Evolutionary conservation across 2,113 vertebrate genomes (phyloP).

Genomic region (Pituophis catenifer): DNA sequence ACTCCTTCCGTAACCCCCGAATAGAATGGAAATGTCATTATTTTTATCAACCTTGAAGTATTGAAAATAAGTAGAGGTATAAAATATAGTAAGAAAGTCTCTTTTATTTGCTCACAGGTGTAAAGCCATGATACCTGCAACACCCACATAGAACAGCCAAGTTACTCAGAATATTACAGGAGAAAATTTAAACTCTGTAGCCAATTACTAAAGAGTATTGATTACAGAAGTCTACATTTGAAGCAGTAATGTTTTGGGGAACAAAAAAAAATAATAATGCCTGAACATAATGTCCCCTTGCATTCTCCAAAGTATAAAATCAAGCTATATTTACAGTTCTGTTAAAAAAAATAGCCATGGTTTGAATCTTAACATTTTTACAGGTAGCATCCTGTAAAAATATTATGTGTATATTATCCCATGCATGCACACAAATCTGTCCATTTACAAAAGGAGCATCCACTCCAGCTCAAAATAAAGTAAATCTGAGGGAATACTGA

Average conservation of each 20-base stretch:
- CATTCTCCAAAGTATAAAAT: constrained; percentile 47
- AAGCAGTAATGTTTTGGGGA: constrained; percentile 30
- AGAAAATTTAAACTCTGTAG: constrained; percentile 47
- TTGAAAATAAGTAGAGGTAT: not conserved
- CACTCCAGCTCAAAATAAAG: not conserved
- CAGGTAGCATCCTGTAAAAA: constrained; percentile 20
- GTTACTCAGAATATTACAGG: constrained; percentile 11
- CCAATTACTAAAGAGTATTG: constrained; percentile 2
- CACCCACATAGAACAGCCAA: not conserved
- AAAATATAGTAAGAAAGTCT: not conserved
- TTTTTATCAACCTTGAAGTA: not conserved
- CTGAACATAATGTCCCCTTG: constrained; percentile 54
- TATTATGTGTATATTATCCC: fast-evolving
- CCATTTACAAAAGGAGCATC: not conserved
- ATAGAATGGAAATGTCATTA: not conserved
- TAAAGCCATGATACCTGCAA: constrained; percentile 20
- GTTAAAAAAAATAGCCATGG: constrained; percentile 35
- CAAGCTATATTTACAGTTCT: constrained; percentile 44
- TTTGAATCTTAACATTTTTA: constrained; percentile 44
- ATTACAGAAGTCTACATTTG: constrained; percentile 39
- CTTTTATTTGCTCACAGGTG: not conserved
- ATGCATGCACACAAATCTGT: not conserved
- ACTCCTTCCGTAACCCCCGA: not conserved
- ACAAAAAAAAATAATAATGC: not conserved
- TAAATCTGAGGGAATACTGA: constrained; percentile 7